Evolutionary conservation across 2,888 invertebrate genomes (phyloP), one percentile per base, ranked within the genome.

Genomic region (Ormyrus pomaceus): DNA sequence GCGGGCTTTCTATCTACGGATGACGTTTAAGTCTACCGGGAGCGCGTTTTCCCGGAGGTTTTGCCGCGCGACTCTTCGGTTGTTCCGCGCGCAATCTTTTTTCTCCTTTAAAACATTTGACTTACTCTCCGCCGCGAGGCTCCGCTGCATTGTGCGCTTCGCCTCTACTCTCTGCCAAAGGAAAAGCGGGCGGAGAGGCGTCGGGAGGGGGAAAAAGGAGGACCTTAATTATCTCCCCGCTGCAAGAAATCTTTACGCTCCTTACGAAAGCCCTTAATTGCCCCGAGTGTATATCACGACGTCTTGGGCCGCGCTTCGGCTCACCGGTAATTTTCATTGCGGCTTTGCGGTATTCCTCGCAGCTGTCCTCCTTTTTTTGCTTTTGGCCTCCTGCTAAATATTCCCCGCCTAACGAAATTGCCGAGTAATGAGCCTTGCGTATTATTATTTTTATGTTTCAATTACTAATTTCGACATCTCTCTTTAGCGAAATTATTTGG

Each of bases 261-360:
- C 59, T 68, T 76, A 46, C 58, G 75, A 51, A 75, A 75, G 59
- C 68, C 68, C 19, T 68, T 66, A 75, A 75, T 75, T 75, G 7
- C 59, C 59, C 0, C 10, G 58, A 7, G 5, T 34, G 45, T 11
- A 11, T 58, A 19, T 66, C 58, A 66, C 13, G 11, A n/a, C 45
- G 50, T 61, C 61, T 19, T 19, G 50, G 34, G 34, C 34, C 6
- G 34, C 50, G 34, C 50, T 10, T 34, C 11, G 61, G 48, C 48
- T n/a, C 48, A 58, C 46, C 9, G 13, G 50, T 69, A 58, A 59
- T 65, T 56, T 56, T 34, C 56, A 55, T n/a, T 65, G 64, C 56
- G 59, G 59, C 8, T 68, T 55, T 55, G 68, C 55, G 55, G 68
- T 73, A 64, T 65, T 46, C 50, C 3, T 55, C 4, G 48, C 19